Conservation (phyloP, 2,113 vertebrate genomes). For the Thalassoma bifasciatum region DNA sequence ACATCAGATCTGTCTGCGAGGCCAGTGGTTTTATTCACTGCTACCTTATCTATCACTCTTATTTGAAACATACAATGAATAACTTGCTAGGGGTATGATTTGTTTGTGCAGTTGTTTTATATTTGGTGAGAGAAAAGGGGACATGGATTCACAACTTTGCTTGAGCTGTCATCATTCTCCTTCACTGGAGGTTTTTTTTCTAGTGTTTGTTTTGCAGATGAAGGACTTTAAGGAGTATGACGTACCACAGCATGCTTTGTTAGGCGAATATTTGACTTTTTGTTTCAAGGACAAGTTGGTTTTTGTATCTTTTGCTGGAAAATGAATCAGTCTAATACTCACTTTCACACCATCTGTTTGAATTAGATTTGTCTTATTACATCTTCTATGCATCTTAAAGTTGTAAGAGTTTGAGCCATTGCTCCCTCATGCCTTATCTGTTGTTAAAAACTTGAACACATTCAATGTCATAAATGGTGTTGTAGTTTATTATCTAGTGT, state of each 20-base stretch:
- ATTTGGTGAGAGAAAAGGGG: background rate
- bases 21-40: background rate
- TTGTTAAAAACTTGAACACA: constrained; percentile 27
- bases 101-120: background rate
- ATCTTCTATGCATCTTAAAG: constrained; percentile 47
- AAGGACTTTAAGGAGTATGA: background rate
- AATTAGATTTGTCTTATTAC: constrained; percentile 6
- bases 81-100: background rate
- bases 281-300: background rate
- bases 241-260: constrained; percentile 9
- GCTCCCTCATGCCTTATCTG: constrained; percentile 39
- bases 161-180: background rate
- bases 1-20: background rate
- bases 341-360: constrained; percentile 8
- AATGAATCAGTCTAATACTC: background rate
- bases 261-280: background rate
- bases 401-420: constrained; percentile 16
- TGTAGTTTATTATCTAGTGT: constrained; percentile 21
- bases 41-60: background rate
- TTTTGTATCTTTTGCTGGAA: background rate
- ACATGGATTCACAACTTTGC: background rate
- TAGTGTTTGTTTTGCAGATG: constrained; percentile 1
- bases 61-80: background rate
- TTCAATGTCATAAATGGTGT: constrained; percentile 27
- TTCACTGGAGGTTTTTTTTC: background rate